These are phyloP conservation scores for Australoheros scitulus DNA, from an alignment of 2,113 vertebrate genomes.

Conservation along the genomic window DNA sequence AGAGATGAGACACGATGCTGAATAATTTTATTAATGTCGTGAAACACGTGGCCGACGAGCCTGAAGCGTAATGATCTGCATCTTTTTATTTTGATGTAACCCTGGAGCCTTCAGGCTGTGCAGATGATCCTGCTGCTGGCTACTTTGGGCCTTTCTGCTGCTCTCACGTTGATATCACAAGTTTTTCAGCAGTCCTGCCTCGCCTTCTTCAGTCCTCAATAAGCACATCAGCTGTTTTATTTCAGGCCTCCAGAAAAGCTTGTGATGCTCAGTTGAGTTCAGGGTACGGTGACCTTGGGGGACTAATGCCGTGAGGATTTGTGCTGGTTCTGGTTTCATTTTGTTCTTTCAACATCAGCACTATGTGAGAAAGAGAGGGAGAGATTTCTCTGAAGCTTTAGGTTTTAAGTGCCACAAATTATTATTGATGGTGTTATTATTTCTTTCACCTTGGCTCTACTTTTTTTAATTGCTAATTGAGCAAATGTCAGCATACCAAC, in stretches of 20 bases:
- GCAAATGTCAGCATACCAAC: too few species aligned
- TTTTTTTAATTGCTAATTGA: too few species aligned
- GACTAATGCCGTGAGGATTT: background rate
- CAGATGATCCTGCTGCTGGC: background rate
- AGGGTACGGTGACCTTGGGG: background rate
- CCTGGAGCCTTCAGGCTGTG: background rate
- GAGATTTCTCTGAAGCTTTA: background rate
- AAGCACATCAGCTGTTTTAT: slow-evolving; percentile 19
- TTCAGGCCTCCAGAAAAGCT: background rate
- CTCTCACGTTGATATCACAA: slow-evolving; percentile 39
- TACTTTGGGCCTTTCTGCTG: background rate
- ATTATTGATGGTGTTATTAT: too few species aligned
- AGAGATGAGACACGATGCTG: background rate
- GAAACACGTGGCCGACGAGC: background rate
- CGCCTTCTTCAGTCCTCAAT: background rate
- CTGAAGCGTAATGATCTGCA: background rate
- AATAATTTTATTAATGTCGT: background rate
- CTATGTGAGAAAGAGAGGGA: background rate
- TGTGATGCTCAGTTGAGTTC: slow-evolving; percentile 8
- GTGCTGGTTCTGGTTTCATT: background rate
- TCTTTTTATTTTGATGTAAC: background rate
- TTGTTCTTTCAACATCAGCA: background rate
- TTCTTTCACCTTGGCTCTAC: too few species aligned
- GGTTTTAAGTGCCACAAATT: background rate
- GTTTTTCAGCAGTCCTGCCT: background rate